Base-by-base conservation (phyloP, 2,113 vertebrate species). In the Catagonus wagneri region DNA sequence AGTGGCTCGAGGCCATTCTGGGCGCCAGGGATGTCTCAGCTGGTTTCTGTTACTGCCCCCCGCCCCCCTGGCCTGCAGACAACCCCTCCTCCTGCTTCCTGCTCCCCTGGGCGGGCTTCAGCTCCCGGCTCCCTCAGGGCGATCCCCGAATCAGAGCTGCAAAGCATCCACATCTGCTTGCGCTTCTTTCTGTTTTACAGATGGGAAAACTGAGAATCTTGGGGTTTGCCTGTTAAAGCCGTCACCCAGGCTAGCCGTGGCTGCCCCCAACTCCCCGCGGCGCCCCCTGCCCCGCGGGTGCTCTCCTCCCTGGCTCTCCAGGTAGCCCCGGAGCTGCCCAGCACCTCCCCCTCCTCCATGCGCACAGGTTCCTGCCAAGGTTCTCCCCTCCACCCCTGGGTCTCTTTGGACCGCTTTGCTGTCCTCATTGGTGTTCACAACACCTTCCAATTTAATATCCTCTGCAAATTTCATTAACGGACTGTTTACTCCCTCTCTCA, bases 381-480 rank as follows among this genome's bases (percentile, higher is more conserved):
- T 39, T 86, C 61, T 13, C 15, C 68, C 32, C 44, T 4, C 44
- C 44, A 44, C 44, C 44, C 29, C 32, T 29, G 3, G 60, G 68
- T 94, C 94, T 96, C 94, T 65, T 93, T n/a, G 89, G 94, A 92
- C 93, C 3, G 0, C 78, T 96, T 94, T 92, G 86, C 89, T 68
- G 16, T 90, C 79, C 89, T 97, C 96, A 96, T 22, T 96, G 97
- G 96, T 90, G 97, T 92, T 97, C 96, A 96, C 94, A 93, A 74
- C 97, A 98, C 95, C 97, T 96, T 95, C 93, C 89, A 83, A 92
- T 96, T 90, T 97, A 97, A 97, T 97, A 97, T 96, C 95, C 96
- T 97, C 95, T 93, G 95, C 97, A 97, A 96, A 98, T 97, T 97
- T 97, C 98, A 97, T 98, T 97, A 97, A 66, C 71, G 16, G 92